These are phyloP conservation scores for Lagopus leucura DNA, from an alignment of 2,113 vertebrate species.

Conservation along the genomic window DNA sequence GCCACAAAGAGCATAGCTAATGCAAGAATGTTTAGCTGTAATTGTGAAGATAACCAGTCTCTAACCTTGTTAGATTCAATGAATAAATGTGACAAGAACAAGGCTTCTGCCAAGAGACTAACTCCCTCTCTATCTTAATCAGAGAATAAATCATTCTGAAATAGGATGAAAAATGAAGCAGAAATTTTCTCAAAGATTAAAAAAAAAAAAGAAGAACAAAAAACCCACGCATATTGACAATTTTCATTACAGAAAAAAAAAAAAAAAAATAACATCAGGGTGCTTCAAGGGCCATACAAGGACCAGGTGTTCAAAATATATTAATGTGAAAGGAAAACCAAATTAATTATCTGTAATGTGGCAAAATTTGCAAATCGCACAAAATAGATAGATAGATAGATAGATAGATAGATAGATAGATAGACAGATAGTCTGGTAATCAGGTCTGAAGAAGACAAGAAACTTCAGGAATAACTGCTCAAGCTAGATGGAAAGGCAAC, in stretches of 20 bases:
- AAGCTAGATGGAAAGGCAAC: neutral
- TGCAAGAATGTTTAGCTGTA: neutral
- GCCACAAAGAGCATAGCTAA: neutral
- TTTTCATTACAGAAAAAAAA: neutral
- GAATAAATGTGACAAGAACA: neutral
- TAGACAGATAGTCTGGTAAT: neutral
- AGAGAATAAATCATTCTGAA: neutral
- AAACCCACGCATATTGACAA: neutral
- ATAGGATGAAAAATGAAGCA: neutral
- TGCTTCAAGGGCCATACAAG: neutral
- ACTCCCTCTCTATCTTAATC: neutral
- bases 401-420: neutral
- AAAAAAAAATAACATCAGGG: neutral
- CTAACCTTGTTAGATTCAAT: constrained; percentile 9
- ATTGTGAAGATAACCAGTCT: neutral
- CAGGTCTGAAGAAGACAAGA: neutral
- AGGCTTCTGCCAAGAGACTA: neutral
- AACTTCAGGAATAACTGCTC: neutral
- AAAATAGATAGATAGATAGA: neutral
- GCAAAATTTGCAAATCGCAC: neutral
- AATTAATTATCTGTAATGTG: neutral
- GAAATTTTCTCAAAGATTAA: neutral
- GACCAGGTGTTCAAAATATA: neutral
- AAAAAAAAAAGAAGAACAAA: neutral
- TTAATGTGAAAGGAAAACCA: neutral